These are phyloP conservation scores for Dimorphilus gyrociliatus DNA, from an alignment of 2,888 invertebrate species.

Conservation along the genomic window DNA sequence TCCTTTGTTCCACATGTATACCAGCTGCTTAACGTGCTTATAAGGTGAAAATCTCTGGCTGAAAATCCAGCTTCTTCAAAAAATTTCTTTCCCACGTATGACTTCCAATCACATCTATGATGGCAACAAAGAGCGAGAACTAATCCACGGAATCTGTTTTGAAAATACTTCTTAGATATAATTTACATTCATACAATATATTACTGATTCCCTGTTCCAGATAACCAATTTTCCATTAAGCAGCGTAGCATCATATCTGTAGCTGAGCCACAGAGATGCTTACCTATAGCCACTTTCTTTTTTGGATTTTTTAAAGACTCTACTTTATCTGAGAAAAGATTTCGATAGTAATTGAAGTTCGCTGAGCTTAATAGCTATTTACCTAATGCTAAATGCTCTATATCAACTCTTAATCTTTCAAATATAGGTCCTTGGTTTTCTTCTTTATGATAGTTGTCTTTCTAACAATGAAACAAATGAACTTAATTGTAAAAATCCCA, in stretches of 20 bases:
- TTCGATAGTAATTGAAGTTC: constrained; percentile 1
- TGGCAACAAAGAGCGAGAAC: constrained; percentile 77
- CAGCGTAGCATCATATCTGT: constrained; percentile 43
- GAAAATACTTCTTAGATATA: constrained; percentile 5
- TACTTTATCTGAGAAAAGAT: too few species aligned
- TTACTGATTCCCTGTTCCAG: neutral
- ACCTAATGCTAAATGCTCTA: constrained; percentile 56
- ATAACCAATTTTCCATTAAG: constrained; percentile 12
- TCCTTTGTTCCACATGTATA: constrained; percentile 56
- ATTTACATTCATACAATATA: neutral
- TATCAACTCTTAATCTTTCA: constrained; percentile 58
- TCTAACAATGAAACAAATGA: constrained; percentile 15
- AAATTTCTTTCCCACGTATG: constrained; percentile 53
- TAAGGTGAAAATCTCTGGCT: constrained; percentile 51
- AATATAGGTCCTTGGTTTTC: constrained; percentile 33
- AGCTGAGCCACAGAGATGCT: constrained; percentile 74
- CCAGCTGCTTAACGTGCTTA: constrained; percentile 72
- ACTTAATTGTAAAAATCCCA: neutral
- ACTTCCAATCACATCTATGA: constrained; percentile 58
- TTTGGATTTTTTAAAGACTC: too few species aligned
- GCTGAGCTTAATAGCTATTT: constrained; percentile 5
- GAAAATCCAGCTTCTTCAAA: constrained; percentile 37
- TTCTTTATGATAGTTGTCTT: constrained; percentile 32
- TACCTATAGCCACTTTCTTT: constrained; percentile 53
- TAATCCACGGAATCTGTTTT: constrained; percentile 33